Evolutionary conservation across 2,113 vertebrate genomes (phyloP).

Genomic region (Mastomys natalensis): DNA sequence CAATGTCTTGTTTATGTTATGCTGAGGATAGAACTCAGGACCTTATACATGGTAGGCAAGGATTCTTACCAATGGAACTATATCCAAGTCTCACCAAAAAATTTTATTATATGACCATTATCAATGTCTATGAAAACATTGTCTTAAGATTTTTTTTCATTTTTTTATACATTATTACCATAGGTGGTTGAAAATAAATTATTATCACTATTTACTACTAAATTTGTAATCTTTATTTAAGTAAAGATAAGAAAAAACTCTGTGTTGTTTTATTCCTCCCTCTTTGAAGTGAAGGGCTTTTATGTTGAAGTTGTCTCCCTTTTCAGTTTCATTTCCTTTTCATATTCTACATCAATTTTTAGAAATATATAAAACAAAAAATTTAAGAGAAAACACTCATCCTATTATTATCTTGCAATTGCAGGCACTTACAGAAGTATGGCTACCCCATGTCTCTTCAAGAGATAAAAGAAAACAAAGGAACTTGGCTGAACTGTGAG

Average conservation of each 20-base stretch:
- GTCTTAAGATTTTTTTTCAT: not conserved
- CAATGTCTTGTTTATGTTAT: not conserved
- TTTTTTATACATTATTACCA: not conserved
- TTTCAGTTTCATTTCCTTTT: not conserved
- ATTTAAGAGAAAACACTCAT: conserved; percentile 42
- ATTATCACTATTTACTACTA: conserved; percentile 23
- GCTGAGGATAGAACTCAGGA: not conserved
- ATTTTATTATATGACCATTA: not conserved
- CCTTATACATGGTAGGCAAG: not conserved
- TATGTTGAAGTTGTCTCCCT: not conserved
- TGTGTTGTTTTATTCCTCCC: not conserved
- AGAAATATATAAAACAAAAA: conserved; percentile 36
- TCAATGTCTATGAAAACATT: not conserved
- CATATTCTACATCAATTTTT: not conserved
- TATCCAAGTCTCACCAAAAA: not conserved
- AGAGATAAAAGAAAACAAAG: conserved; percentile 31
- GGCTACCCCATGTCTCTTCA: not conserved
- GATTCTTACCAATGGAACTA: not conserved
- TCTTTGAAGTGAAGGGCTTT: not conserved
- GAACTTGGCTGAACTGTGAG: conserved; percentile 5
- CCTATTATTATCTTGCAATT: conserved; percentile 5
- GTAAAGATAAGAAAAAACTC: not conserved
- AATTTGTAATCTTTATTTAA: not conserved
- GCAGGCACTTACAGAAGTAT: not conserved
- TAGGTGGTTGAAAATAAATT: not conserved